A percentile compares a stretch with the other conserved stretches of the same genome.
These are phyloP conservation scores for Trichomycterus rosablanca DNA, from an alignment of 2,113 vertebrate species.

Conservation along the genomic window DNA sequence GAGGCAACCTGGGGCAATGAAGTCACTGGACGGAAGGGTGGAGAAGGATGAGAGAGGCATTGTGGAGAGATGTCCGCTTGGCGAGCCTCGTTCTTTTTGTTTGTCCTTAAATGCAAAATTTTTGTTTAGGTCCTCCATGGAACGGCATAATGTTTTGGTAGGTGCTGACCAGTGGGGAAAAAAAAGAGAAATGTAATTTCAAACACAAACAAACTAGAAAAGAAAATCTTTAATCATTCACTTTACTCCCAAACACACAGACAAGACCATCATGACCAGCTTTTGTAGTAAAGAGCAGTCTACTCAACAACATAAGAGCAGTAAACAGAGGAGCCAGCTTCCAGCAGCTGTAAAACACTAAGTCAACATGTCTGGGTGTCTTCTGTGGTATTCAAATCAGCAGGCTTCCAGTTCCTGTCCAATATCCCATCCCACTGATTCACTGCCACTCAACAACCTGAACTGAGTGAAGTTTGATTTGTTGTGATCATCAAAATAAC, in stretches of 20 bases:
- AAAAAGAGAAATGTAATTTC: neutral
- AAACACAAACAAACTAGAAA: neutral
- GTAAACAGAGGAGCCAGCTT: neutral
- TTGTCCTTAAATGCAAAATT: conserved; percentile 54
- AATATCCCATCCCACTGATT: neutral
- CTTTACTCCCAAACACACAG: too few relatives aligned
- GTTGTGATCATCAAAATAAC: neutral
- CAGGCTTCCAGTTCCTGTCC: neutral
- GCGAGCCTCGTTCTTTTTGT: neutral
- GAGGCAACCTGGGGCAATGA: conserved; percentile 43
- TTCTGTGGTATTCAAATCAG: conserved; percentile 20
- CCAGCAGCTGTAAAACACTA: neutral
- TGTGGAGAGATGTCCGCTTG: conserved; percentile 42
- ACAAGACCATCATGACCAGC: neutral
- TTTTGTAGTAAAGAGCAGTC: neutral
- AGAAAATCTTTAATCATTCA: conserved; percentile 3
- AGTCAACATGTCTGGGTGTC: neutral
- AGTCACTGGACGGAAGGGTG: conserved; percentile 44
- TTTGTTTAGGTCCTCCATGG: conserved; percentile 73
- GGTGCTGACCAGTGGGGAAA: conserved; percentile 38
- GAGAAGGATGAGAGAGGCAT: conserved; percentile 47
- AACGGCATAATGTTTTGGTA: conserved; percentile 59
- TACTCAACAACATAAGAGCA: neutral
- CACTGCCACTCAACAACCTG: neutral
- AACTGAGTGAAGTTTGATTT: neutral